Conservation (phyloP, 2,113 vertebrate genomes). For the Pluvialis apricaria region DNA sequence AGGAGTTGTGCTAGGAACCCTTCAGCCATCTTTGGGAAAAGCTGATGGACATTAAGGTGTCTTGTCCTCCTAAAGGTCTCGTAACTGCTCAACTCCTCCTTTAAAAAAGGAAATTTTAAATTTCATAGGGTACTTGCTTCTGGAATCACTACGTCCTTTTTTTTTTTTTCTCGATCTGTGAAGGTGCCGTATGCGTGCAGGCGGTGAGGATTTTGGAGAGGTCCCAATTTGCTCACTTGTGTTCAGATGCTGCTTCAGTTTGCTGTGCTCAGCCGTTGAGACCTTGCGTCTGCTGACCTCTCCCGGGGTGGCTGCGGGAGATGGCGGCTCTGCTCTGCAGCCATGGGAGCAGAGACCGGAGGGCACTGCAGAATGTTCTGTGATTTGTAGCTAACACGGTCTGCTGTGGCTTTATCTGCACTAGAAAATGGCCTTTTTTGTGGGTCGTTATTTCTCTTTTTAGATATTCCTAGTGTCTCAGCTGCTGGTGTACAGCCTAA, state of each 20-base stretch:
- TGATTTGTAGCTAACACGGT: rapidly evolving
- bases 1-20: neutral
- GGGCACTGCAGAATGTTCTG: neutral
- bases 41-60: rapidly evolving
- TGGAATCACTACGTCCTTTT: neutral
- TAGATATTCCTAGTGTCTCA: neutral
- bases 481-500: neutral
- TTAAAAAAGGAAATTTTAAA: neutral
- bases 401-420: neutral
- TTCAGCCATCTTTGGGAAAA: neutral
- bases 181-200: rapidly evolving
- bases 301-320: neutral
- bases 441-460: neutral
- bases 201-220: neutral
- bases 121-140: neutral
- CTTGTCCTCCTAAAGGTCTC: neutral
- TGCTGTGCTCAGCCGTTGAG: neutral
- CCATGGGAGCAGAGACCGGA: rapidly evolving
- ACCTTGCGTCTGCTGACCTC: neutral
- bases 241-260: neutral
- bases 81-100: neutral
- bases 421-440: neutral
- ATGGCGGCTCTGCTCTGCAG: neutral
- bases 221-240: neutral
- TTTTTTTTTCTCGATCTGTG: rapidly evolving